Conservation (phyloP, 2,113 vertebrate genomes). For the Macroglossus sobrinus region DNA sequence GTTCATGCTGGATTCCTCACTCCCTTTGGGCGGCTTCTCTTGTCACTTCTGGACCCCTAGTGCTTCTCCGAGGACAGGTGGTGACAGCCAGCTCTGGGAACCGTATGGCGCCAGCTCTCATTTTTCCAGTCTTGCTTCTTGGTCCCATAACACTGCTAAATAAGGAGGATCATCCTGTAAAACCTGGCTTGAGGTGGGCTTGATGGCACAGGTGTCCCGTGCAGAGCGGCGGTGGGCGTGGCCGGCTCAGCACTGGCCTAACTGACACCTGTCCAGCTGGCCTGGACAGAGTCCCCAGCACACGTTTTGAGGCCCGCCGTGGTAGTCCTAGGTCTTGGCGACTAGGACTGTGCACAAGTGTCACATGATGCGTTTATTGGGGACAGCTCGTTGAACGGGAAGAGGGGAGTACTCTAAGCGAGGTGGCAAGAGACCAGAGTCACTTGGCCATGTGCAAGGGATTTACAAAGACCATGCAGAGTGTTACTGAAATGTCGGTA, state of each 20-base stretch:
- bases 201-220: background rate
- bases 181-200: background rate
- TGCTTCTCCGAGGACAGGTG: background rate
- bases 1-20: background rate
- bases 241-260: background rate
- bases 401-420: background rate
- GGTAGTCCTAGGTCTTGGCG: fast-evolving
- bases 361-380: fast-evolving
- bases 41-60: background rate
- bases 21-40: background rate
- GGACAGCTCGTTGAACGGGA: background rate
- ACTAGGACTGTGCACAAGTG: background rate
- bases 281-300: background rate
- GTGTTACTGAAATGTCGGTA: background rate
- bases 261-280: background rate
- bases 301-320: background rate
- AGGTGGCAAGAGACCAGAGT: too few relatives aligned
- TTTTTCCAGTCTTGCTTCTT: background rate
- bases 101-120: fast-evolving
- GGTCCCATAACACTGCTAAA: background rate
- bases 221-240: too few relatives aligned
- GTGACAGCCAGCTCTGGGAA: background rate
- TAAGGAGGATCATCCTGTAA: background rate
- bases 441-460: background rate
- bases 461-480: background rate